Percentiles rank a stretch among this genome's conserved stretches.
These are phyloP conservation scores for Sminthurinus signatus DNA, from an alignment of 1,140 invertebrate species.

Conservation along the genomic window DNA sequence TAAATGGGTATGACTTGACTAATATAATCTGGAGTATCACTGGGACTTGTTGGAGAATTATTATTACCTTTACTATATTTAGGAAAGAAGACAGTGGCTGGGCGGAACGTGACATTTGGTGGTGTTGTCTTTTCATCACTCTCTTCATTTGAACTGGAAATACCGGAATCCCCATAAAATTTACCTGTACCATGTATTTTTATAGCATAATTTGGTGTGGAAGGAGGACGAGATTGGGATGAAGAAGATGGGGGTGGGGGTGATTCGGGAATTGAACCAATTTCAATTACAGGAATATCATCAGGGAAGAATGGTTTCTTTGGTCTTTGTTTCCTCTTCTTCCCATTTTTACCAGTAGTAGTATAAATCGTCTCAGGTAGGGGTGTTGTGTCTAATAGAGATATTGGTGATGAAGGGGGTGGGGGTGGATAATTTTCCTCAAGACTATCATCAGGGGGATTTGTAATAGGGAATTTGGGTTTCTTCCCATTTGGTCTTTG, in stretches of 20 bases:
- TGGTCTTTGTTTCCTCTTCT: slow-evolving; percentile 43
- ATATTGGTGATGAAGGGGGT: too few species aligned
- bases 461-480: slow-evolving; percentile 40
- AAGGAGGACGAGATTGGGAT: not conserved
- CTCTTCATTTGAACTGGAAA: not conserved
- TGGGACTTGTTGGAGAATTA: not conserved
- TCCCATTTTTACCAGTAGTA: slow-evolving; percentile 23
- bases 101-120: not conserved
- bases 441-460: slow-evolving; percentile 37
- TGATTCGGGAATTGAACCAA: not conserved
- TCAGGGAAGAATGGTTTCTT: slow-evolving; percentile 19
- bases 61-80: not conserved
- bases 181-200: not conserved
- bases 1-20: not conserved
- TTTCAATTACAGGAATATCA: not conserved
- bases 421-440: slow-evolving; percentile 20
- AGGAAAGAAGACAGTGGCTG: not conserved
- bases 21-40: not conserved
- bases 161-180: too few species aligned
- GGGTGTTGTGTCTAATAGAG: slow-evolving; percentile 18
- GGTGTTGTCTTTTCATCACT: not conserved
- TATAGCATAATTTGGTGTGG: not conserved
- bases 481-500: slow-evolving; percentile 39
- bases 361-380: slow-evolving; percentile 9
- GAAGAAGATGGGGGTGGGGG: not conserved